Evolutionary conservation across 2,797 vertebrate species (phyloP).

Genomic region (Thamnophis elegans): DNA sequence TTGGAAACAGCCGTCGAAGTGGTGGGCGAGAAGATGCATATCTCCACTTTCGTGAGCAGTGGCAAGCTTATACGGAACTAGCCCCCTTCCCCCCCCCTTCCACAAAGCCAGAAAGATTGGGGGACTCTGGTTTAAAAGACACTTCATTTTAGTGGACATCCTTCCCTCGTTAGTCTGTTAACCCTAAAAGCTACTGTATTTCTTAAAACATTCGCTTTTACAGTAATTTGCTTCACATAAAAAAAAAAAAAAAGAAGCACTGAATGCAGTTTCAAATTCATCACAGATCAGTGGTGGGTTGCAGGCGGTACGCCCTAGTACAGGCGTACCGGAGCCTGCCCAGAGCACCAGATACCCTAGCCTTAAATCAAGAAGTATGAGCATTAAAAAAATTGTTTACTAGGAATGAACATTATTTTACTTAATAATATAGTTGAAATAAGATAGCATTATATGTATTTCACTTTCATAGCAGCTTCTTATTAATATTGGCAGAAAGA

Average conservation of each 20-base stretch:
- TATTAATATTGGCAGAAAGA: not conserved
- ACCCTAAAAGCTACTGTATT: not conserved
- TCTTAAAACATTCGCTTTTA: not conserved
- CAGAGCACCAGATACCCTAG: not conserved
- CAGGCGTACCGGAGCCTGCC: too few relatives aligned
- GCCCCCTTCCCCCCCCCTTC: not conserved
- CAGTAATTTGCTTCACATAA: not conserved
- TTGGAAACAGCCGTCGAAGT: not conserved
- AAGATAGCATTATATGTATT: not conserved
- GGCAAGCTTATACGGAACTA: not conserved
- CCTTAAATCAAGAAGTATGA: not conserved
- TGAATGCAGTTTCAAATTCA: not conserved
- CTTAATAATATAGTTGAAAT: not conserved
- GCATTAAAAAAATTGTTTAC: not conserved
- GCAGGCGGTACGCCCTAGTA: too few relatives aligned
- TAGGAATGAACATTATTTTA: not conserved
- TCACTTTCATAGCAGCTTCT: not conserved
- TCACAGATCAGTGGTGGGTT: not conserved
- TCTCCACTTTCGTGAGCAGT: too few relatives aligned
- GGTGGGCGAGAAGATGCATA: not conserved
- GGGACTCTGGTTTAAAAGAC: not conserved
- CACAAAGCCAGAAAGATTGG: not conserved
- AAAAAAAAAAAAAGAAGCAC: not conserved
- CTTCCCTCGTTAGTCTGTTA: not conserved
- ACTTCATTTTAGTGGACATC: not conserved